Evolutionary conservation across 2,113 vertebrate genomes (phyloP).

Genomic region (Lycaon pictus): DNA sequence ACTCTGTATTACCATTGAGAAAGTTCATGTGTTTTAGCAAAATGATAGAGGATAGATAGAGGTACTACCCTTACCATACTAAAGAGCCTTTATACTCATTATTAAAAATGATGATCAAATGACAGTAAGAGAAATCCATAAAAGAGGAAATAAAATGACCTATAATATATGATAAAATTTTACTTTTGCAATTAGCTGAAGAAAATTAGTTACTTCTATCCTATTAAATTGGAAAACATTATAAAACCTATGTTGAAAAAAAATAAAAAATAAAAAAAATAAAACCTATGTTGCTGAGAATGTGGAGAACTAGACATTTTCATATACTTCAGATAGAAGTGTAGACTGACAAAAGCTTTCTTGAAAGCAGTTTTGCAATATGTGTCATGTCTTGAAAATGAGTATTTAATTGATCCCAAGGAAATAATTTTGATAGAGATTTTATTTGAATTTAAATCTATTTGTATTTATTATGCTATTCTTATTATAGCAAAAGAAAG

Average conservation of each 20-base stretch:
- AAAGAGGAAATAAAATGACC: neutral
- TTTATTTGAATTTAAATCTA: slow-evolving; percentile 35
- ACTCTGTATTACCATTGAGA: no score
- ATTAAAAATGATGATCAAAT: slow-evolving; percentile 15
- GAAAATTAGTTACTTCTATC: neutral
- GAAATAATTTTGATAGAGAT: neutral
- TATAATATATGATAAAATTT: neutral
- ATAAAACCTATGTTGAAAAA: neutral
- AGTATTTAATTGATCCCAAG: neutral
- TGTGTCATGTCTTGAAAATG: slow-evolving; percentile 36
- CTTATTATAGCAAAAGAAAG: neutral
- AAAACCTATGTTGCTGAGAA: neutral
- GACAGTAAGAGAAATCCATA: slow-evolving; percentile 25
- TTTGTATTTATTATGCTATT: neutral
- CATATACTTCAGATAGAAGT: neutral
- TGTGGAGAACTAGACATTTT: neutral
- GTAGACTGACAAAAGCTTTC: slow-evolving; percentile 3
- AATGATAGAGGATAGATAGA: no score
- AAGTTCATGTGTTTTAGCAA: no score
- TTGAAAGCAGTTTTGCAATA: neutral
- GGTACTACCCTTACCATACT: neutral
- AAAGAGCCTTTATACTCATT: neutral
- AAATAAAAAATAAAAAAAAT: no score
- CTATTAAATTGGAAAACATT: neutral
- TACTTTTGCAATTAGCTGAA: neutral